These are phyloP conservation scores for Apis laboriosa DNA, from an alignment of 1,140 invertebrate species.

Conservation along the genomic window DNA sequence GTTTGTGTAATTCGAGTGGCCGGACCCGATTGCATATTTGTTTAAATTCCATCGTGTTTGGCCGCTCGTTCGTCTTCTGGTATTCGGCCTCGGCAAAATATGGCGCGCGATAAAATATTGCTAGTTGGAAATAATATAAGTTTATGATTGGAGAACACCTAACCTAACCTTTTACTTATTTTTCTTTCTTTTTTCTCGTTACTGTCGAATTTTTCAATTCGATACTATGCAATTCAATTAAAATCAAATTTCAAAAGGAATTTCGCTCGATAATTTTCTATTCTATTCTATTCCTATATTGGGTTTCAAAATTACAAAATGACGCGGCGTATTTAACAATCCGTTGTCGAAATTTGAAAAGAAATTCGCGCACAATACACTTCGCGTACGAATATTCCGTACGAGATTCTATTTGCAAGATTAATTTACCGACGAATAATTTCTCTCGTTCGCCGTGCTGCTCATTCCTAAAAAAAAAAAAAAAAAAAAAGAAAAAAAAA, in stretches of 20 bases:
- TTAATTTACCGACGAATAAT: too few species aligned
- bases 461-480: not conserved
- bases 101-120: not conserved
- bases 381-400: too few species aligned
- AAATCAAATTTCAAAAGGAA: too few species aligned
- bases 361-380: too few species aligned
- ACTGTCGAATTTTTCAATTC: too few species aligned
- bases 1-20: not conserved
- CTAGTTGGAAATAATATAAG: not conserved
- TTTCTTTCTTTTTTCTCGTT: too few species aligned
- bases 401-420: too few species aligned
- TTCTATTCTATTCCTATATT: too few species aligned
- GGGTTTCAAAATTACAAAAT: not conserved
- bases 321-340: not conserved
- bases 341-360: not conserved
- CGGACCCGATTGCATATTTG: not conserved
- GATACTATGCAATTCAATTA: too few species aligned
- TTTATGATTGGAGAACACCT: not conserved
- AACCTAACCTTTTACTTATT: too few species aligned
- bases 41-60: constrained; percentile 13
- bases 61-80: not conserved
- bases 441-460: too few species aligned
- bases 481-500: not conserved
- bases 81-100: not conserved
- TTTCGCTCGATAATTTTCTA: too few species aligned